Base-by-base conservation (phyloP, 2,888 invertebrate genomes). In the Eupithecia subfuscata region DNA sequence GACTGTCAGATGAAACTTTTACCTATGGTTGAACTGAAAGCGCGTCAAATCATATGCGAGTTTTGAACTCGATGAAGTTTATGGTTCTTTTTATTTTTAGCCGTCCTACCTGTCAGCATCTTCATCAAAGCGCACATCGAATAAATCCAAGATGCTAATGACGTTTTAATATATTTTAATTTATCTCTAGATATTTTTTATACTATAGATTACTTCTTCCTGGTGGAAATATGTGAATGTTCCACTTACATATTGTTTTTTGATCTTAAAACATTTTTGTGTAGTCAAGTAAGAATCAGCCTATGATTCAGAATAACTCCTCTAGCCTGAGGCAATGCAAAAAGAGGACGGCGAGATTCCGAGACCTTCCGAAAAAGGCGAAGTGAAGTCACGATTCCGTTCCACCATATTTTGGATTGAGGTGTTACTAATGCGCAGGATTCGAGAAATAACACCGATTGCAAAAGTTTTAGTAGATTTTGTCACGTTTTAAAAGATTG, bases 341-440 rank as follows among this genome's bases (percentile, higher is more conserved):
- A 85, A 86, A 83, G 84, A 78, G 80, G 67, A 78, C 79, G 82
- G 79, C 79, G 75, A 80, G 87, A 89, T 90, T 91, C 90, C 86
- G 83, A 81, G 77, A 82, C 82, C 83, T 82, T 86, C 89, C 88
- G 82, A 90, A 93, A 91, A 90, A 89, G 89, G 89, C 87, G 82
- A 82, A 84, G 81, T 86, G 88, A 73, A 76, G 77, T 76, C 76
- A 78, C 76, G 84, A 89, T 90, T 91, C 91, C 90, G 91, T 83
- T 85, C 86, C 86, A 85, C 84, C 86, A 85, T 84, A 80, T 86
- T 87, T 86, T 80, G 52, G 60, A 72, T n/a, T 65, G 72, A 64
- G 56, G 16, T 70, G 63, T 75, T 56, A 70, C 70, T 22, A 70
- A 70, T 45, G 34, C 40, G 48, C 40, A 52, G 65, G 43, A 52